Evolutionary conservation across 1,140 invertebrate species (phyloP).

Genomic region (Sitophilus oryzae): DNA sequence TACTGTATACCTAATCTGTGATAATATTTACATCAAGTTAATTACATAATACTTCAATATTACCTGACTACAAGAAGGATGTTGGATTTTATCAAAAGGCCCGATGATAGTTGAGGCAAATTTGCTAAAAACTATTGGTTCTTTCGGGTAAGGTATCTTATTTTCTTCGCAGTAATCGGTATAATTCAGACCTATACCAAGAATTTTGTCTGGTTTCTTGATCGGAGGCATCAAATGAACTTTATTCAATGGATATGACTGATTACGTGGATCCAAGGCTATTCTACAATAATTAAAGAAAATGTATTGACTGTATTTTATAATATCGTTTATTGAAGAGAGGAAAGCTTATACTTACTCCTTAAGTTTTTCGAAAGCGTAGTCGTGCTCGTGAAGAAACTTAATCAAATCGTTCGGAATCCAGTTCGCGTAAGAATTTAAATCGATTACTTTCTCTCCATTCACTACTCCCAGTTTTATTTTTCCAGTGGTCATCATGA

Average conservation of each 20-base stretch:
- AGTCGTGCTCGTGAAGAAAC: constrained; percentile 22
- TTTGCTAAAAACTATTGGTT: constrained; percentile 31
- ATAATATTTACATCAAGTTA: too few species aligned
- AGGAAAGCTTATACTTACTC: constrained; percentile 19
- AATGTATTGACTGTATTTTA: neutral
- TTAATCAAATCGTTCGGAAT: constrained; percentile 27
- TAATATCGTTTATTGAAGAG: neutral
- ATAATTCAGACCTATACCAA: constrained; percentile 29
- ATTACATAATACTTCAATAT: too few species aligned
- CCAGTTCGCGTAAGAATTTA: constrained; percentile 24
- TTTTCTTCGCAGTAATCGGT: constrained; percentile 29
- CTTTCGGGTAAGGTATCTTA: constrained; percentile 19
- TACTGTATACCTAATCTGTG: too few species aligned
- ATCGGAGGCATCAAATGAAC: constrained; percentile 29
- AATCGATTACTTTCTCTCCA: constrained; percentile 27
- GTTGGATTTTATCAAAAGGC: constrained; percentile 27
- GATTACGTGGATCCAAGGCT: constrained; percentile 16
- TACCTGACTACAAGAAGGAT: constrained; percentile 26
- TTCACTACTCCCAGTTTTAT: constrained; percentile 24
- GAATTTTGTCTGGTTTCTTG: constrained; percentile 30
- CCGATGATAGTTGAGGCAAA: constrained; percentile 32
- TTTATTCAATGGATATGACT: constrained; percentile 14
- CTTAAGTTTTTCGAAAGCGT: constrained; percentile 23
- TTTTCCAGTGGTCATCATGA: constrained; percentile 27
- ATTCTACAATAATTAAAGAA: constrained; percentile 22